Conservation (phyloP, 2,797 vertebrate genomes). For the Poeciliopsis infans region DNA sequence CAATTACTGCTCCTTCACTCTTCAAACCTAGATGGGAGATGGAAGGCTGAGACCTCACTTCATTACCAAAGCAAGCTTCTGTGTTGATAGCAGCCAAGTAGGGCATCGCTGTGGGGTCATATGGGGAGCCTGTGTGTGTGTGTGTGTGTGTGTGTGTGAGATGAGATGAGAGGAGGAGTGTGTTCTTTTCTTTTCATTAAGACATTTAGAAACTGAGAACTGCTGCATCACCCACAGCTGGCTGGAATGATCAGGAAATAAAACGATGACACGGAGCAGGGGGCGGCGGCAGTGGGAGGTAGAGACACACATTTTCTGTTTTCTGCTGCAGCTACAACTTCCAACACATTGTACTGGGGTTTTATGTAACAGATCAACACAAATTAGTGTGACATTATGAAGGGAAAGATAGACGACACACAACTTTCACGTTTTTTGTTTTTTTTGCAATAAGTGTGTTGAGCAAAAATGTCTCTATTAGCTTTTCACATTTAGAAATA, state of each 20-base stretch:
- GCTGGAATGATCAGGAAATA: background rate
- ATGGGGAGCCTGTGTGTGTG: background rate
- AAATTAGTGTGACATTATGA: background rate
- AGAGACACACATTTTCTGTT: background rate
- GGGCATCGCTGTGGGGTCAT: constrained; percentile 41
- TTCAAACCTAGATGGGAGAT: constrained; percentile 66
- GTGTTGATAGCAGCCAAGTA: constrained; percentile 59
- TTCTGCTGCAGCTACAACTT: background rate
- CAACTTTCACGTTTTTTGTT: background rate
- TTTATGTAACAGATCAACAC: background rate
- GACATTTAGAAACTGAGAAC: background rate
- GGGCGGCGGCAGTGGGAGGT: background rate
- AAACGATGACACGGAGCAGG: background rate
- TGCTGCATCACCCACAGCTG: background rate
- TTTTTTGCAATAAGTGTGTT: background rate
- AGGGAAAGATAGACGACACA: background rate
- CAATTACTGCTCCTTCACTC: constrained; percentile 76
- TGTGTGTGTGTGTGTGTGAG: background rate
- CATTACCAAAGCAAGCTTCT: constrained; percentile 68
- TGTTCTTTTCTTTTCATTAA: constrained; percentile 13
- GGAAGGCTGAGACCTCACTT: constrained; percentile 70
- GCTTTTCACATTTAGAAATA: background rate
- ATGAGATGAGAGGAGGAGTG: background rate
- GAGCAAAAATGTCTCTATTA: background rate
- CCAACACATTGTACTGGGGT: background rate